phyloP scores from a whole-genome alignment of 2,113 vertebrate species.

The Plectropomus leopardus region DNA sequence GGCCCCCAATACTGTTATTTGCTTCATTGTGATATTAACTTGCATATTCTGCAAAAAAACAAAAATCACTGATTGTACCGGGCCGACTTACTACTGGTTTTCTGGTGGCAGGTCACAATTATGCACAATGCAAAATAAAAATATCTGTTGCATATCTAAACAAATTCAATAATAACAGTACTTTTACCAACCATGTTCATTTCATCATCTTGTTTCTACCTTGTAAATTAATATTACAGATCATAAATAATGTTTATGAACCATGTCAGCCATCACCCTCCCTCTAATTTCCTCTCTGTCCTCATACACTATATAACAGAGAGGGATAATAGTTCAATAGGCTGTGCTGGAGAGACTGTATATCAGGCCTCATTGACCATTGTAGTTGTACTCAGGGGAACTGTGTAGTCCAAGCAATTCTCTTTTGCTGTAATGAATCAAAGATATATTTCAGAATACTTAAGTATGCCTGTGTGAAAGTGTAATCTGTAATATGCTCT shows the following conservation, averaged over 20 bases:
- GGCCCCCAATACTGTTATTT: too few species aligned
- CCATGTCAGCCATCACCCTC: background rate
- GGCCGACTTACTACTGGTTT: too few species aligned
- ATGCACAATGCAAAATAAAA: background rate
- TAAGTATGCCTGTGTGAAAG: constrained; percentile 19
- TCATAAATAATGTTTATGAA: background rate
- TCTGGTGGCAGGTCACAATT: too few species aligned
- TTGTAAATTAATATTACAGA: background rate
- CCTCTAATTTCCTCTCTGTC: background rate
- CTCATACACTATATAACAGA: background rate
- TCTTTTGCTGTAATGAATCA: constrained; percentile 22
- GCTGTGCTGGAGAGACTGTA: background rate
- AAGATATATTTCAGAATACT: constrained; percentile 9
- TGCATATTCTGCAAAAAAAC: too few species aligned
- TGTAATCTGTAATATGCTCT: constrained; percentile 8
- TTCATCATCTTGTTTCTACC: background rate
- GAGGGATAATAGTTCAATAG: background rate
- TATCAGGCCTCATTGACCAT: constrained; percentile 7
- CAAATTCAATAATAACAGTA: background rate
- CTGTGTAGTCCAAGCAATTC: background rate
- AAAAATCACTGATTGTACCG: too few species aligned
- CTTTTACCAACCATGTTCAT: background rate
- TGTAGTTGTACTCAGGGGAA: constrained; percentile 1
- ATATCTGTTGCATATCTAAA: background rate
- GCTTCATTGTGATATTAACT: too few species aligned